Evolutionary conservation across 2,113 vertebrate genomes (phyloP).

Genomic region (Scartelaos histophorus): DNA sequence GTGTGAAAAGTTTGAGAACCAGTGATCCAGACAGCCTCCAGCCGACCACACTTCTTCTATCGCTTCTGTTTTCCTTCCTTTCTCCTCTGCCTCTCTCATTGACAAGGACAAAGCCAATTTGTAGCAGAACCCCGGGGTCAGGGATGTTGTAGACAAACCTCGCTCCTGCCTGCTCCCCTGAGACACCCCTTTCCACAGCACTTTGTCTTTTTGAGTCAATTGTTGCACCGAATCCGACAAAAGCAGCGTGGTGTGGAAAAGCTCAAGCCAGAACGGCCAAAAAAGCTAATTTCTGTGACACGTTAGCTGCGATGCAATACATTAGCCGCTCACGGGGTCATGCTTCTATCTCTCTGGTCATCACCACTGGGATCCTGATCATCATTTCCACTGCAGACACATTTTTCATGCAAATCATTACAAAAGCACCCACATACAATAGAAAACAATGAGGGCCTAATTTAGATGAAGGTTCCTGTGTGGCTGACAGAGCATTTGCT

Average conservation of each 20-base stretch:
- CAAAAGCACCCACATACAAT: slow-evolving; percentile 35
- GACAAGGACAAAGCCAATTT: slow-evolving; percentile 81
- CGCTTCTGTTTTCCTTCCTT: slow-evolving; percentile 38
- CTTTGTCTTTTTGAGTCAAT: slow-evolving; percentile 77
- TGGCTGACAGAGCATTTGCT: slow-evolving; percentile 60
- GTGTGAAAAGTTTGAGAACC: slow-evolving; percentile 6
- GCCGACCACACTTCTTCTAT: slow-evolving; percentile 31
- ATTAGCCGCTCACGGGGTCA: slow-evolving; percentile 74
- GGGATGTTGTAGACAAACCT: slow-evolving; percentile 69
- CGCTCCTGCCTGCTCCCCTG: slow-evolving; percentile 64
- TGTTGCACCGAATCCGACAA: slow-evolving; percentile 62
- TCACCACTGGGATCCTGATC: slow-evolving; percentile 67
- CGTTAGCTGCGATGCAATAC: slow-evolving; percentile 67
- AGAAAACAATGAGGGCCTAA: slow-evolving; percentile 62
- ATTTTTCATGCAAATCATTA: slow-evolving; percentile 73
- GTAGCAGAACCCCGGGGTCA: slow-evolving; percentile 72
- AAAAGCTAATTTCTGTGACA: slow-evolving; percentile 72
- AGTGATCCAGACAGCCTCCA: slow-evolving; percentile 39
- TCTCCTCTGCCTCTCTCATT: slow-evolving; percentile 50
- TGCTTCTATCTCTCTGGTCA: slow-evolving; percentile 63
- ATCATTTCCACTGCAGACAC: slow-evolving; percentile 60
- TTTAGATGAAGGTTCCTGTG: slow-evolving; percentile 50
- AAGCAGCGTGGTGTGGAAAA: slow-evolving; percentile 15
- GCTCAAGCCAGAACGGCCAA: slow-evolving; percentile 47
- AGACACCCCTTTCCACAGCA: slow-evolving; percentile 67